These are phyloP conservation scores for Erannis defoliaria DNA, from an alignment of 2,888 invertebrate genomes.

Conservation along the genomic window DNA sequence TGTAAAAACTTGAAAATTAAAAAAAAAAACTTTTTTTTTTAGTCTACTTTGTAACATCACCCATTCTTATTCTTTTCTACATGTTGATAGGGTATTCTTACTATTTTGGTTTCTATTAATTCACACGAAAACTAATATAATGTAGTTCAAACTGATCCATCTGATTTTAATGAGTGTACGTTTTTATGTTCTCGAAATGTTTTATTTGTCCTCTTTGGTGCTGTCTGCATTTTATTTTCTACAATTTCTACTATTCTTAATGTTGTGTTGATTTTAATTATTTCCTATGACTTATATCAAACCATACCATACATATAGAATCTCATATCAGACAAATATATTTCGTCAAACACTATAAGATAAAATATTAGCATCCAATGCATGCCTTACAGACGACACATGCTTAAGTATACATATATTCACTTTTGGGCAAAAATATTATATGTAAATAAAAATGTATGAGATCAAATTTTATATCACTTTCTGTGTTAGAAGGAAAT, in stretches of 20 bases:
- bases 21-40: no score
- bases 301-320: background rate
- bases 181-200: slow-evolving; percentile 28
- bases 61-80: no score
- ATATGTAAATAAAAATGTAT: slow-evolving; percentile 20
- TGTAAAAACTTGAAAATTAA: no score
- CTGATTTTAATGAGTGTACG: background rate
- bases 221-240: slow-evolving; percentile 54
- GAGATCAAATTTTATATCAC: slow-evolving; percentile 3
- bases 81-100: no score
- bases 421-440: background rate
- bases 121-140: background rate
- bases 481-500: background rate
- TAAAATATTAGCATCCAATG: slow-evolving; percentile 67
- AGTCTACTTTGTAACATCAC: no score
- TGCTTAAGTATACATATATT: slow-evolving; percentile 20
- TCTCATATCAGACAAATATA: slow-evolving; percentile 29
- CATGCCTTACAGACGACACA: slow-evolving; percentile 56
- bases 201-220: slow-evolving; percentile 49
- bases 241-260: slow-evolving; percentile 24
- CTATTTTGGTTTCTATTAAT: no score
- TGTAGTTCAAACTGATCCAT: background rate
- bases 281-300: background rate
- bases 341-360: background rate
- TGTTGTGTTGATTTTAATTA: slow-evolving; percentile 3